Conservation (phyloP, 2,888 invertebrate species). For the Polydrusus cervinus region DNA sequence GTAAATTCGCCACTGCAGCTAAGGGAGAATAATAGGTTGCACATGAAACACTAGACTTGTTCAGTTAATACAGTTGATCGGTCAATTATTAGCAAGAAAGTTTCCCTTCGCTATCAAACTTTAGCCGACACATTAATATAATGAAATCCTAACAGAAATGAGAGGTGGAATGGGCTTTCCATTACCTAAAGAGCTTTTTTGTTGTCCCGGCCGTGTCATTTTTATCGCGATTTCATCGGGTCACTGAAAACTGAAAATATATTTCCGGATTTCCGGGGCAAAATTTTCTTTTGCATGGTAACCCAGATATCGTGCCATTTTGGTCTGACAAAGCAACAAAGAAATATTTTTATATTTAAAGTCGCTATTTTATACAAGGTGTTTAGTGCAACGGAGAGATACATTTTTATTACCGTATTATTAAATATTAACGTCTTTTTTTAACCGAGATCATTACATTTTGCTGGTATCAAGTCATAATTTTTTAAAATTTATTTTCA, state of each 20-base stretch:
- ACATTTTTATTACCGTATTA: no score
- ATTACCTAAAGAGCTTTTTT: conserved; percentile 46
- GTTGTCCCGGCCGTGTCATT: conserved; percentile 19
- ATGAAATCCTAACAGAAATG: conserved; percentile 33
- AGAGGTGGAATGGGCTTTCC: conserved; percentile 32
- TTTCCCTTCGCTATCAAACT: conserved; percentile 6
- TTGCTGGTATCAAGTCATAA: no score
- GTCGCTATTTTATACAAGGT: no score
- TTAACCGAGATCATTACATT: no score
- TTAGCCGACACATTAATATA: conserved; percentile 41
- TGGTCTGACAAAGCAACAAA: neutral
- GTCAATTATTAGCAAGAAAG: neutral
- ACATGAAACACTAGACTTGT: no score
- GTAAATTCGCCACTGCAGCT: neutral
- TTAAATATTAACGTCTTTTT: no score
- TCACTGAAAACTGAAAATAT: conserved; percentile 34
- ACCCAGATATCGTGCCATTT: neutral
- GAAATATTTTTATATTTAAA: neutral
- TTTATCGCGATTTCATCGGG: conserved; percentile 38
- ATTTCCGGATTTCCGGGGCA: conserved; percentile 6
- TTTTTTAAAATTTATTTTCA: no score
- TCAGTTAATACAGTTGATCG: no score
- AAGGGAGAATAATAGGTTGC: no score
- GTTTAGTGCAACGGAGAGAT: no score
- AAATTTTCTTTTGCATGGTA: neutral